These are phyloP conservation scores for Pseudococcus longispinus DNA, from an alignment of 2,888 invertebrate genomes.

Conservation along the genomic window DNA sequence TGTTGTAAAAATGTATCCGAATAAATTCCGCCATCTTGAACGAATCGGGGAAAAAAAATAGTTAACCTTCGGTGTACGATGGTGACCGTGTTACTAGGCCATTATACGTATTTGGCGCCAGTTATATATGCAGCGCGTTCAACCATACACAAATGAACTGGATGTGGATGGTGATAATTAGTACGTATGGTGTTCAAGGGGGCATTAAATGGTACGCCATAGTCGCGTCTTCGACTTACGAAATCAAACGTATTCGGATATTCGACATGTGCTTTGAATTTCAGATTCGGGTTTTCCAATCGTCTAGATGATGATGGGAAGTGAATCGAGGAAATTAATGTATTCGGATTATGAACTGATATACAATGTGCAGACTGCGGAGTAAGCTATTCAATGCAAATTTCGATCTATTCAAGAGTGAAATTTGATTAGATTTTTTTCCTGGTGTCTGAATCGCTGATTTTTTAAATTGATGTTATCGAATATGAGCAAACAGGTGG, in stretches of 20 bases:
- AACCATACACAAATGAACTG: constrained; percentile 1
- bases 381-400: too few relatives aligned
- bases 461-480: too few relatives aligned
- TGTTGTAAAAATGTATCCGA: constrained; percentile 17
- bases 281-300: background rate
- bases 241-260: background rate
- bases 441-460: too few relatives aligned
- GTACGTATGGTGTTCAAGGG: constrained; percentile 1
- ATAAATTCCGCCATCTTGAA: constrained; percentile 24
- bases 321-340: background rate
- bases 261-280: constrained; percentile 6
- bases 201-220: background rate
- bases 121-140: constrained; percentile 37
- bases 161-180: constrained; percentile 35
- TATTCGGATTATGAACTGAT: background rate
- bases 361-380: background rate
- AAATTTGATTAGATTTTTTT: too few relatives aligned
- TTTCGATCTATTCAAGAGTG: background rate
- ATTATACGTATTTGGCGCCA: constrained; percentile 53
- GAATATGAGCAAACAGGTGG: too few relatives aligned
- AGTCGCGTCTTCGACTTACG: background rate
- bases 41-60: constrained; percentile 47
- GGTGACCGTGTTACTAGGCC: constrained; percentile 55
- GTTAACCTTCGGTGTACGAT: constrained; percentile 47
- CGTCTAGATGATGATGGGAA: background rate